Conservation (phyloP, 2,797 vertebrate species). For the Brachyrhaphis roseni region DNA sequence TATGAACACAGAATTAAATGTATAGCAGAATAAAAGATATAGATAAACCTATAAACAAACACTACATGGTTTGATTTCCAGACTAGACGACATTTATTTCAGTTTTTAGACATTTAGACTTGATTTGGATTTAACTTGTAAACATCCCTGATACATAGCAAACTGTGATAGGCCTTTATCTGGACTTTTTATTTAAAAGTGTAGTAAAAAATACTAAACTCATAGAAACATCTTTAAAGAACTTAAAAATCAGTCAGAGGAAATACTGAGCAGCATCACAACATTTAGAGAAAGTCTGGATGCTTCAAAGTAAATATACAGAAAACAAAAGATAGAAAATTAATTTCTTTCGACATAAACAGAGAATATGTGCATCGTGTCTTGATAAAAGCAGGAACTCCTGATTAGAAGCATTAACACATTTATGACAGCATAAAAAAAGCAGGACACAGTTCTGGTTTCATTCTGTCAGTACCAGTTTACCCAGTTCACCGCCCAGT, state of each 20-base stretch:
- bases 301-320: background rate
- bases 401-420: background rate
- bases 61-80: background rate
- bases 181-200: background rate
- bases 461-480: background rate
- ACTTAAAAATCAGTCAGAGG: background rate
- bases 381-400: background rate
- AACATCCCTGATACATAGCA: background rate
- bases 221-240: background rate
- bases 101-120: background rate
- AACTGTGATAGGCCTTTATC: background rate
- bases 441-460: background rate
- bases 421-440: background rate
- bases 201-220: background rate
- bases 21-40: background rate
- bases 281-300: background rate
- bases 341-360: background rate
- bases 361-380: background rate
- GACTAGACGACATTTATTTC: background rate
- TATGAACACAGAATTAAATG: background rate
- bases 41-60: background rate
- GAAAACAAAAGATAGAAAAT: background rate
- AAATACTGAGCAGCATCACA: background rate
- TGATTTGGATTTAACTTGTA: background rate
- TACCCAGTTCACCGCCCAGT: conserved; percentile 8